Percentiles rank a stretch among this genome's conserved stretches.
phyloP scores from a whole-genome alignment of 2,888 invertebrate genomes.

The Calameuta pallipes region DNA sequence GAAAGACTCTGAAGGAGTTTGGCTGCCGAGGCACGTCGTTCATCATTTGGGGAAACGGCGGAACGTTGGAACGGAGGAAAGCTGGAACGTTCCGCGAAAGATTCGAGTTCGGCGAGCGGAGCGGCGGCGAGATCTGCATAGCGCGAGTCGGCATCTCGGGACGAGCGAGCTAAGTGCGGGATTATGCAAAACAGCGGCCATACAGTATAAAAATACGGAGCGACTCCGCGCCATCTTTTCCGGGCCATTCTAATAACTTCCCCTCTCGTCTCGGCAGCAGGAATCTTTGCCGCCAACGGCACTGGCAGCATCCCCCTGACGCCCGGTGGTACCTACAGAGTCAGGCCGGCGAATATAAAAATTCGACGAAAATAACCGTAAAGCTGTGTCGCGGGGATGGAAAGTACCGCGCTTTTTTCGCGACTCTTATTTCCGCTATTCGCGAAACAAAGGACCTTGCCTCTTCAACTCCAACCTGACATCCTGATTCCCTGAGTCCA shows the following conservation, averaged over 20 bases:
- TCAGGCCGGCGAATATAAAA: conserved; percentile 21
- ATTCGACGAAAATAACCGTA: conserved; percentile 41
- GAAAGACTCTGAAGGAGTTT: no score
- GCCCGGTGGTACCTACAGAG: no score
- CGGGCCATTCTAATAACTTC: conserved; percentile 67
- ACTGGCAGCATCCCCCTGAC: conserved; percentile 12
- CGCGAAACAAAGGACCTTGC: conserved; percentile 15
- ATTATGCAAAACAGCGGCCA: conserved; percentile 67
- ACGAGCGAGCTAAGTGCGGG: conserved; percentile 66
- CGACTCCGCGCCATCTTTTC: conserved; percentile 67
- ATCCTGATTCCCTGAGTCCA: neutral
- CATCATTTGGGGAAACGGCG: conserved; percentile 49
- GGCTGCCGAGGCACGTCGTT: conserved; percentile 45
- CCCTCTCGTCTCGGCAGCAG: conserved; percentile 34
- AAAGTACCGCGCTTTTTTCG: no score
- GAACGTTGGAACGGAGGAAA: conserved; percentile 45
- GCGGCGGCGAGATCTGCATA: conserved; percentile 52
- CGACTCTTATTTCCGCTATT: conserved; percentile 11
- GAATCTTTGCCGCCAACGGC: neutral
- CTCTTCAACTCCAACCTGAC: neutral
- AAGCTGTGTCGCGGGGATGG: conserved; percentile 32
- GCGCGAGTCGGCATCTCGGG: conserved; percentile 57
- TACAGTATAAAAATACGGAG: conserved; percentile 68
- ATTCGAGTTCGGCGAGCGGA: conserved; percentile 47
- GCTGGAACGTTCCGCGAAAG: conserved; percentile 42